Conservation (phyloP, 92 coral and sea anemone species). For the Muricea muricata region DNA sequence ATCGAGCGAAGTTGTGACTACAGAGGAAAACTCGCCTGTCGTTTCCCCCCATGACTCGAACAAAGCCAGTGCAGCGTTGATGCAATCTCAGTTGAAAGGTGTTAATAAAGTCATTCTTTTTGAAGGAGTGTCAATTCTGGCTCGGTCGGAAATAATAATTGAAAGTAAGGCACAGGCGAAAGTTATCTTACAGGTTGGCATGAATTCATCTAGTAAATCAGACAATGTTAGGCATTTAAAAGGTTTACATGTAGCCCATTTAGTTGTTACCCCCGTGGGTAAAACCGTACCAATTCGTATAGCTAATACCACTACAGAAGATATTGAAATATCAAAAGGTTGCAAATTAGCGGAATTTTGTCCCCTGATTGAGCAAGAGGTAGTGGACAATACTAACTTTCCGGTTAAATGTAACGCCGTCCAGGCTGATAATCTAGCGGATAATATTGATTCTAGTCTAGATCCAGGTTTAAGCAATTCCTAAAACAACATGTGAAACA, state of each 20-base stretch:
- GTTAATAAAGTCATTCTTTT: background rate
- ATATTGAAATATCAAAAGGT: conserved; percentile 42
- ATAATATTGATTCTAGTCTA: conserved; percentile 42
- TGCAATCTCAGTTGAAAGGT: background rate
- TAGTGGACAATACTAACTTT: background rate
- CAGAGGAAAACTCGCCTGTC: background rate
- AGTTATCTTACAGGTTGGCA: conserved; percentile 9
- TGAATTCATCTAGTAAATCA: conserved; percentile 4
- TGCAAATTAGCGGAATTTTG: conserved; percentile 12
- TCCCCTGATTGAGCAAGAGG: background rate
- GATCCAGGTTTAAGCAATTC: conserved; percentile 11
- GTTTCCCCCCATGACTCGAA: background rate
- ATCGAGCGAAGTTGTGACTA: conserved; percentile 17
- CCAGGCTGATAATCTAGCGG: background rate
- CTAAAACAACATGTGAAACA: background rate
- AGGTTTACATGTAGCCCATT: conserved; percentile 27
- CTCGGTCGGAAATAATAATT: conserved; percentile 15
- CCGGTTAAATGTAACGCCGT: background rate
- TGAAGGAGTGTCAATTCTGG: conserved; percentile 12
- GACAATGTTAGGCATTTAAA: background rate
- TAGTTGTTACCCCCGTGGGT: background rate
- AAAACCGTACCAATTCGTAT: background rate
- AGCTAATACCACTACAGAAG: conserved; percentile 37
- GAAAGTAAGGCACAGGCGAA: conserved; percentile 30
- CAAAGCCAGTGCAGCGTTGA: background rate